Percentiles rank a stretch among this genome's conserved stretches.
These are phyloP conservation scores for Xiphias gladius DNA, from an alignment of 2,113 vertebrate genomes.

Conservation along the genomic window DNA sequence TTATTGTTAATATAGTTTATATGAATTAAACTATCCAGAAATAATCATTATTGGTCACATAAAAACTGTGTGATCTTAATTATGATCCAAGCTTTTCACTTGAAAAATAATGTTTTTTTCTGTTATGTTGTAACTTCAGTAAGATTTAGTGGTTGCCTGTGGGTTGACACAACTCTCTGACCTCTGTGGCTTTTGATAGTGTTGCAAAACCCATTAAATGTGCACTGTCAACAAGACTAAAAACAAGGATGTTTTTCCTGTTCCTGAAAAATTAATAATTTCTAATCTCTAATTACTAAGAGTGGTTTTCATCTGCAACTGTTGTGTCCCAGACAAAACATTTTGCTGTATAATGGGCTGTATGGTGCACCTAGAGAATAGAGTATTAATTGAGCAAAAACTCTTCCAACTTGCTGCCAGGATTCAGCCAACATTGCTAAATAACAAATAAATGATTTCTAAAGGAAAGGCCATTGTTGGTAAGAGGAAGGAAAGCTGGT, in stretches of 20 bases:
- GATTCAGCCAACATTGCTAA: not conserved
- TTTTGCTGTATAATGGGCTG: not conserved
- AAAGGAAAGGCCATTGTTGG: constrained; percentile 1
- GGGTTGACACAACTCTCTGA: constrained; percentile 17
- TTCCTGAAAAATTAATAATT: constrained; percentile 4
- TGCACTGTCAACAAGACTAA: constrained; percentile 33
- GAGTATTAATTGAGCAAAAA: not conserved
- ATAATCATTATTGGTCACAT: not conserved
- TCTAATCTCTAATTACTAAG: constrained; percentile 2
- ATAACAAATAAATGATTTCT: constrained; percentile 6
- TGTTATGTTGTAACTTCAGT: not conserved
- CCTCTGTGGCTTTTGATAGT: constrained; percentile 13
- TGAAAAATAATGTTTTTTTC: not conserved
- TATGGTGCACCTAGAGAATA: not conserved
- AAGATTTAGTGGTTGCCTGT: not conserved
- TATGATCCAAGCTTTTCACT: not conserved
- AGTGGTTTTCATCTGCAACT: constrained; percentile 12
- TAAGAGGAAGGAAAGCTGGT: constrained; percentile 33
- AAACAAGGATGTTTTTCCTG: constrained; percentile 1
- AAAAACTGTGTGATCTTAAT: not conserved
- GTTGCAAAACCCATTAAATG: constrained; percentile 30
- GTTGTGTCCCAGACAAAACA: not conserved
- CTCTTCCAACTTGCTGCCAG: not conserved
- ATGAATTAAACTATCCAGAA: not conserved
- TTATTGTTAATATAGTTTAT: not conserved